Conservation (phyloP, 2,888 invertebrate genomes). For the Brachynemurus nebulosus region DNA sequence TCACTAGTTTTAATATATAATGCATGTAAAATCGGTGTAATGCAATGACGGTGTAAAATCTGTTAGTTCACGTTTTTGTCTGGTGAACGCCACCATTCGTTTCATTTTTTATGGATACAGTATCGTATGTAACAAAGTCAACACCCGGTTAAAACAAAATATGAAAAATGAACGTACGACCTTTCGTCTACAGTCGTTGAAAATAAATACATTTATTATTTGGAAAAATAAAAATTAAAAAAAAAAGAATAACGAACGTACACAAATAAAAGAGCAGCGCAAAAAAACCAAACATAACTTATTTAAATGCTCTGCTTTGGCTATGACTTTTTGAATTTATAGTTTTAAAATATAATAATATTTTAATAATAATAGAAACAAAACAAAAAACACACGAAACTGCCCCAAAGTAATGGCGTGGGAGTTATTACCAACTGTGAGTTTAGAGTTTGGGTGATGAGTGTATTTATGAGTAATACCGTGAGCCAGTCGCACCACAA, state of each 20-base stretch:
- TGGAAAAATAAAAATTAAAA: conserved; percentile 2
- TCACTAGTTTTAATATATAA: no score
- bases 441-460: no score
- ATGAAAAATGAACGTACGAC: neutral
- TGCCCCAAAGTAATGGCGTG: no score
- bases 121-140: no score
- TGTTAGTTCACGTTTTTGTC: no score
- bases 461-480: no score
- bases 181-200: neutral
- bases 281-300: neutral
- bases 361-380: neutral
- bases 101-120: no score
- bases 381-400: neutral
- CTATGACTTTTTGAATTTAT: neutral
- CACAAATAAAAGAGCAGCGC: neutral
- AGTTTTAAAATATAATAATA: neutral
- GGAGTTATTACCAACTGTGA: no score
- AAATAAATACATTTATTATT: neutral
- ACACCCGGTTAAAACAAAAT: neutral
- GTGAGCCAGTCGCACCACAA: no score
- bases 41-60: no score
- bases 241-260: neutral
- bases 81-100: no score
- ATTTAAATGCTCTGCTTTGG: neutral
- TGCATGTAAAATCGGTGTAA: no score